Evolutionary conservation across 2,113 vertebrate genomes (phyloP), one percentile per base, ranked within the genome.

Genomic region (Mus spicilegus): DNA sequence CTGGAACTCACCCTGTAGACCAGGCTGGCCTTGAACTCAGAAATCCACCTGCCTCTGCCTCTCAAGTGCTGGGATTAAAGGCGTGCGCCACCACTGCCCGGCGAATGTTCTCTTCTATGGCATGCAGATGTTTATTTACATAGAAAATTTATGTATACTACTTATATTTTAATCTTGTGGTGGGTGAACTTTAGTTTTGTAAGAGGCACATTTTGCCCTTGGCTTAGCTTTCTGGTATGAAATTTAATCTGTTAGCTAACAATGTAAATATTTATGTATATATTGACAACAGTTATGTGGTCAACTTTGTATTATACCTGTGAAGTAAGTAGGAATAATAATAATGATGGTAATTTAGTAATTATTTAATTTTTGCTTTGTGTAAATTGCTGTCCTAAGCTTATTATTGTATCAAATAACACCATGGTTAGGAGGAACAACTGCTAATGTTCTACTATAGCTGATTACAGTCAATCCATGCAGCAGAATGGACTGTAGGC

Each of bases 191-290:
- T n/a, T 14, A 78, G 11, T 75, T 65, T 80, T 93, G 16, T 90
- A 86, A 94, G 85, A 92, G 46, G 33, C 56, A 84, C 61, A 91
- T 26, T 94, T 91, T 92, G 17, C 58, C 84, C 91, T 80, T 94
- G 91, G 58, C 39, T 70, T 94, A 56, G n/a, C 46, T 96, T 96
- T 95, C 24, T 96, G 69, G 42, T 89, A 42, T 91, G 82, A 86
- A 94, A 84, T 56, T 90, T 92, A 54, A 90, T 82, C 6, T 86
- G 33, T 78, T 96, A 81, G 84, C 69, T 91, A 69, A 24, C 69
- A 95, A 87, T 87, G 84, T 90, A 85, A 90, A 84, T 92, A 82
- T 82, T 58, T 65, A 8, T 90, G 90, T 77, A 58, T 90, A 33
- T 39, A 33, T 39, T 78, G n/a, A 80, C 42, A 56, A 87, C 13